A percentile compares a stretch with the other conserved stretches of the same genome.
Evolutionary conservation across 2,797 vertebrate species (phyloP).

Genomic region (Smutsia temminckii): DNA sequence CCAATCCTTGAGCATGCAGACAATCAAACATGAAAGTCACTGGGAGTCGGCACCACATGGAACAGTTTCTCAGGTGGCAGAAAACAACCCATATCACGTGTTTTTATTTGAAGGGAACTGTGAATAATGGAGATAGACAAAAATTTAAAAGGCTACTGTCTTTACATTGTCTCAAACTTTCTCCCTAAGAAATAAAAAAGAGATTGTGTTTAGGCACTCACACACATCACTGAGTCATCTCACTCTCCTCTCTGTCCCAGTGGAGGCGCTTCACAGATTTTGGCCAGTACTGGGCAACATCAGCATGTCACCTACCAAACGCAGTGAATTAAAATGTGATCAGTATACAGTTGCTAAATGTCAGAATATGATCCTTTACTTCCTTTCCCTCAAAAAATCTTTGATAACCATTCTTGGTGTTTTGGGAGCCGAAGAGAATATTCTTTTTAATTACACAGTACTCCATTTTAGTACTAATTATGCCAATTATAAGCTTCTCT

Average conservation of each 20-base stretch:
- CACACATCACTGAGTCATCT: neutral
- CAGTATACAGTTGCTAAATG: neutral
- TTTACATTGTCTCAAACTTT: neutral
- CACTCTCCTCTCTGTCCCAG: neutral
- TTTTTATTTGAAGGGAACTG: neutral
- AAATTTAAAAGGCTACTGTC: neutral
- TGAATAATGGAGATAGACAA: neutral
- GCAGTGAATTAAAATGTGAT: neutral
- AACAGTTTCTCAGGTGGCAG: neutral
- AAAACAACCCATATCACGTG: neutral
- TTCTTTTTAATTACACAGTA: slow-evolving; percentile 61
- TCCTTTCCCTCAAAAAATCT: neutral
- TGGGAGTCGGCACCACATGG: rapidly evolving
- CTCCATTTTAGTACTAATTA: slow-evolving; percentile 33
- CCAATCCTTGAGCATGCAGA: neutral
- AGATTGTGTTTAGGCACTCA: neutral
- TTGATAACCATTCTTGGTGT: neutral
- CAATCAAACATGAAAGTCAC: neutral
- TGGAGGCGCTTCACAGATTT: neutral
- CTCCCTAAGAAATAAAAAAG: neutral
- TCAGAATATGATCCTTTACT: neutral
- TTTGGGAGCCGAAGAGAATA: neutral
- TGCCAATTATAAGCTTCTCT: slow-evolving; percentile 52
- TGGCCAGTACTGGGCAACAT: neutral
- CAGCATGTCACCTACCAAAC: neutral